A percentile compares a stretch with the other conserved stretches of the same genome.
Conservation (phyloP, 2,113 vertebrate genomes). For the Ptilorrhoa leucosticta region DNA sequence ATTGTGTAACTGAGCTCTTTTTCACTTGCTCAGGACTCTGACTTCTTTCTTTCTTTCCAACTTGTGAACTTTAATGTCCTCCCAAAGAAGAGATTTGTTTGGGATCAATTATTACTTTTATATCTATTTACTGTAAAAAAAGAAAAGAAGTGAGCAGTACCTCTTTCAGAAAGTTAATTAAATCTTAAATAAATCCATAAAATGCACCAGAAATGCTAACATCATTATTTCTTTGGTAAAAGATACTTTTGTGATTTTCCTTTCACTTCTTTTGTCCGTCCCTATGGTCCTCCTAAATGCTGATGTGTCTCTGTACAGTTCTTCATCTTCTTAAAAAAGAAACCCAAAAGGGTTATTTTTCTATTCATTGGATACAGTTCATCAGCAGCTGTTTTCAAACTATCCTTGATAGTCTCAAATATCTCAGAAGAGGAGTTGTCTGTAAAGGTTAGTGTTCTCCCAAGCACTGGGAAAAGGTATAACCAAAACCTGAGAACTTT, state of each 20-base stretch:
- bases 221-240: neutral
- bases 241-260: neutral
- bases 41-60: neutral
- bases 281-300: neutral
- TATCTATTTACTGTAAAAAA: neutral
- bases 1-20: neutral
- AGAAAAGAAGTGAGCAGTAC: neutral
- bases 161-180: neutral
- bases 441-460: neutral
- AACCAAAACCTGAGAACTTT: neutral
- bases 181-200: neutral
- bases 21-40: neutral
- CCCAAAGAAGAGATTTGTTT: neutral
- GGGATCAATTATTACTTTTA: neutral
- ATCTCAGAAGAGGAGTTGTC: neutral
- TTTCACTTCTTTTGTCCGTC: neutral
- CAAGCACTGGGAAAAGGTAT: neutral
- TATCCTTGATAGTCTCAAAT: neutral
- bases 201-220: neutral
- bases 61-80: neutral
- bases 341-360: neutral
- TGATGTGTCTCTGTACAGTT: neutral
- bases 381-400: neutral
- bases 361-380: neutral
- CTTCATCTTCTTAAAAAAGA: neutral